Base-by-base conservation (phyloP, 2,113 vertebrate species). In the Pelmatolapia mariae region DNA sequence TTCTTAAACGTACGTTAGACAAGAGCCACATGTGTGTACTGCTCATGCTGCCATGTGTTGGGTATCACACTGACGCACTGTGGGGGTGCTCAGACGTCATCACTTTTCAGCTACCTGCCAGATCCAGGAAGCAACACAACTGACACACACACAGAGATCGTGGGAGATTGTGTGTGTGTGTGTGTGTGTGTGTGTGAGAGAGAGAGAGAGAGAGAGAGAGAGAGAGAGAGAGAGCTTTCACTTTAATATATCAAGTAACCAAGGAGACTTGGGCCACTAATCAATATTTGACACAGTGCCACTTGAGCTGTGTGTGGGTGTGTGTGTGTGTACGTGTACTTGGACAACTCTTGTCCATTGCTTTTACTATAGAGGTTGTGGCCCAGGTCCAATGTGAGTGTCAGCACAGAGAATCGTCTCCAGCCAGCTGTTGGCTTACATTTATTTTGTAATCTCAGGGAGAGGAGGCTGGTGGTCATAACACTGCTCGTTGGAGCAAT, bases 211-310 rank as follows among this genome's bases (percentile, higher is more conserved):
- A 8, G n/a, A n/a, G n/a, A n/a, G n/a, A 4, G 38, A 26, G 22
- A 22, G 36, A 24, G 40, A 40, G 24, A n/a, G 38, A 10, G 59
- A 22, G 56, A 86, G 85, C 90, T 90, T 92, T 94, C 81, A 89
- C 94, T 94, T 89, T 86, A 88, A 94, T 92, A 88, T 89, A 91
- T 93, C 87, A 92, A 91, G 87, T 91, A 89, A 89, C 90, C 88
- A 93, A 86, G 84, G 84, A 91, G 92, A 86, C 88, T 45, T 31
- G 18, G 33, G 47, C 80, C 76, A 40, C 83, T 84, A 90, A 92
- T 94, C 91, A 91, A 89, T 93, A 91, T 92, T 91, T 95, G 91
- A 90, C 93, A 91, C 76, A 87, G 36, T 85, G 86, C 87, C 91
- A 91, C 87, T 88, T n/a, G 22, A 76, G 82, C n/a, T 73, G 54